Conservation (phyloP, 1,140 invertebrate genomes). For the Gryon sp. region DNA sequence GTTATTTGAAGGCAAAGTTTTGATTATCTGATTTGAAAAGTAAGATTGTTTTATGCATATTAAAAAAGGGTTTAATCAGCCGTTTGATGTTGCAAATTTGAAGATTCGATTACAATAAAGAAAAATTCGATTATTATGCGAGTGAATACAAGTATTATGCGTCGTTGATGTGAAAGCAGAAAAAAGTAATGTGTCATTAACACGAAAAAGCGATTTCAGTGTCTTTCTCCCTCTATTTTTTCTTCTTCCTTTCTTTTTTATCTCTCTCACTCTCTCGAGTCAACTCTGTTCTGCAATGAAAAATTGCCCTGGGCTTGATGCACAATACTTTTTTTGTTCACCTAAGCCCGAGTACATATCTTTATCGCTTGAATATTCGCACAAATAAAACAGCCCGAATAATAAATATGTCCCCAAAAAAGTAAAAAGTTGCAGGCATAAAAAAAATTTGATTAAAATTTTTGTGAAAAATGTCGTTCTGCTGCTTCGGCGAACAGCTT, state of each 20-base stretch:
- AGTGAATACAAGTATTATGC: conserved; percentile 47
- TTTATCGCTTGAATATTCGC: conserved; percentile 50
- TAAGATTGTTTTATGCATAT: too few relatives aligned
- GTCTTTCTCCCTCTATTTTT: too few relatives aligned
- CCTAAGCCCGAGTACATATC: conserved; percentile 37
- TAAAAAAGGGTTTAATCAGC: too few relatives aligned
- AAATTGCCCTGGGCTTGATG: conserved; percentile 53
- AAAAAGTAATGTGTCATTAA: conserved; percentile 60
- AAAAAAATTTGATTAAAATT: conserved; percentile 28
- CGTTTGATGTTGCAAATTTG: conserved; percentile 2
- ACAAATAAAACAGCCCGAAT: conserved; percentile 33
- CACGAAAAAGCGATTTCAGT: conserved; percentile 64
- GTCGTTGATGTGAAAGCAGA: conserved; percentile 30
- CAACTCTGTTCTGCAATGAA: conserved; percentile 50
- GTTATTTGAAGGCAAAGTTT: too few relatives aligned
- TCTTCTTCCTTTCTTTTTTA: too few relatives aligned
- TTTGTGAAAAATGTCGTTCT: neutral
- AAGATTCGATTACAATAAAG: conserved; percentile 22
- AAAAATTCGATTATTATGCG: conserved; percentile 42
- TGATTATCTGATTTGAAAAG: too few relatives aligned
- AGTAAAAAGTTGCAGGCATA: conserved; percentile 1
- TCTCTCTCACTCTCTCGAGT: conserved; percentile 54
- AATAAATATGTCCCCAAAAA: conserved; percentile 50
- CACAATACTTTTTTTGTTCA: conserved; percentile 51
- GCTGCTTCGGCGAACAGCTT: neutral